Evolutionary conservation across 2,888 invertebrate species (phyloP).

Genomic region (Ophraella communa): DNA sequence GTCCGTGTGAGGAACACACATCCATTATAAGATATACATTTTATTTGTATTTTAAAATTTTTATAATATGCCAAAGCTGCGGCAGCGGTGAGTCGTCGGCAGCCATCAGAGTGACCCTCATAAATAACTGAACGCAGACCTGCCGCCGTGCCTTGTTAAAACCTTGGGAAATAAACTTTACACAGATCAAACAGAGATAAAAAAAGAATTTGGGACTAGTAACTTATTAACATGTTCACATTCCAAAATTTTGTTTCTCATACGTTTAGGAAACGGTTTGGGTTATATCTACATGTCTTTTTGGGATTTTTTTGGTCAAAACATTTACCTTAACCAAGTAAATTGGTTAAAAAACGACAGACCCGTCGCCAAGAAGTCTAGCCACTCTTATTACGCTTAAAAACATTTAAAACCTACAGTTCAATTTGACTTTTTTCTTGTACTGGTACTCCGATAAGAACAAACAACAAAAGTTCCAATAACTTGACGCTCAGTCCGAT

Average conservation of each 20-base stretch:
- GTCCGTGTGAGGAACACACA: slow-evolving; percentile 30
- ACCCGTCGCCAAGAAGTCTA: no score
- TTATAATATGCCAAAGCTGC: slow-evolving; percentile 41
- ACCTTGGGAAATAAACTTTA: slow-evolving; percentile 56
- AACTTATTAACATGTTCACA: slow-evolving; percentile 54
- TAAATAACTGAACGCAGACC: slow-evolving; percentile 52
- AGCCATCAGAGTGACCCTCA: slow-evolving; percentile 51
- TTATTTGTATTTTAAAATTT: slow-evolving; percentile 51
- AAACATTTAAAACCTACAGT: no score
- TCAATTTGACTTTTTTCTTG: no score
- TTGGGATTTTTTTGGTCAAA: not conserved
- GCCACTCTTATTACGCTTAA: no score
- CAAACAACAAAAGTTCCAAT: no score
- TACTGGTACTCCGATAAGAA: no score
- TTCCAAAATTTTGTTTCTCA: slow-evolving; percentile 43
- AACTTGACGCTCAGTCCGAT: no score
- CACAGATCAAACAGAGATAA: slow-evolving; percentile 53
- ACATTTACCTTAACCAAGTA: no score
- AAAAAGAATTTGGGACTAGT: slow-evolving; percentile 50
- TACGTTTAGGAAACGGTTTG: slow-evolving; percentile 44
- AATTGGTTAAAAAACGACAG: no score
- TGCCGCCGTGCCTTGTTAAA: slow-evolving; percentile 49
- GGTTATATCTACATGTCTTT: slow-evolving; percentile 26
- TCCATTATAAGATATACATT: slow-evolving; percentile 48
- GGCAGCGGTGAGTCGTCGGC: slow-evolving; percentile 33